Conservation (phyloP, 2,797 vertebrate genomes). For the Catamblyrhynchus diadema region DNA sequence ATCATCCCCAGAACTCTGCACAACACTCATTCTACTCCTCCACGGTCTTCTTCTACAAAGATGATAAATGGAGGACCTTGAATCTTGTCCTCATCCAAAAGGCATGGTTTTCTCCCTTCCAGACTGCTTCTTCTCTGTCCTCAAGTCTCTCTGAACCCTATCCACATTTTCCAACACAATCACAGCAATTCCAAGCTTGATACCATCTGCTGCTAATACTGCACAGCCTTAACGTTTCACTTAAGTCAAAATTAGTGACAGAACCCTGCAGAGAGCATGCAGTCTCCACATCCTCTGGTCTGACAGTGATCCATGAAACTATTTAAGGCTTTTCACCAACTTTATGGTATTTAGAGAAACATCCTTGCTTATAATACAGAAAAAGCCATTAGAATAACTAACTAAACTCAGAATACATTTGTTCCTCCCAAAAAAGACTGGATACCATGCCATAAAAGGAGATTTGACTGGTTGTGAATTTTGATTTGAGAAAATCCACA, state of each 20-base stretch:
- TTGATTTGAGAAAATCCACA: neutral
- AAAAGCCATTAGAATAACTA: neutral
- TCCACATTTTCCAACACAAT: neutral
- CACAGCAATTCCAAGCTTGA: neutral
- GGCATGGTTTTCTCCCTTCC: neutral
- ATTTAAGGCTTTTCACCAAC: neutral
- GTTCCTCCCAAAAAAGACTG: neutral
- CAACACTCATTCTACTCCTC: neutral
- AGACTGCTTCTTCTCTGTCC: neutral
- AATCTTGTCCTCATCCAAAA: neutral
- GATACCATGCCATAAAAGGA: neutral
- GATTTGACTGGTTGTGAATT: neutral
- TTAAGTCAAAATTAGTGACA: slow-evolving; percentile 30
- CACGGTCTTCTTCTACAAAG: neutral
- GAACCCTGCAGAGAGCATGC: neutral
- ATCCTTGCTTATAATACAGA: neutral
- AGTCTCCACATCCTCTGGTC: neutral
- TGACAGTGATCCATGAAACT: neutral
- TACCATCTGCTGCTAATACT: slow-evolving; percentile 24
- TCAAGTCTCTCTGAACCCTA: neutral
- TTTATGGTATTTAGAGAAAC: neutral
- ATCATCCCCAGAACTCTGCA: neutral
- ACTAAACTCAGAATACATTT: neutral
- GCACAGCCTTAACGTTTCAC: neutral
- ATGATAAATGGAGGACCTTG: neutral